Conservation (phyloP, 2,113 vertebrate species). For the Fukomys damarensis region DNA sequence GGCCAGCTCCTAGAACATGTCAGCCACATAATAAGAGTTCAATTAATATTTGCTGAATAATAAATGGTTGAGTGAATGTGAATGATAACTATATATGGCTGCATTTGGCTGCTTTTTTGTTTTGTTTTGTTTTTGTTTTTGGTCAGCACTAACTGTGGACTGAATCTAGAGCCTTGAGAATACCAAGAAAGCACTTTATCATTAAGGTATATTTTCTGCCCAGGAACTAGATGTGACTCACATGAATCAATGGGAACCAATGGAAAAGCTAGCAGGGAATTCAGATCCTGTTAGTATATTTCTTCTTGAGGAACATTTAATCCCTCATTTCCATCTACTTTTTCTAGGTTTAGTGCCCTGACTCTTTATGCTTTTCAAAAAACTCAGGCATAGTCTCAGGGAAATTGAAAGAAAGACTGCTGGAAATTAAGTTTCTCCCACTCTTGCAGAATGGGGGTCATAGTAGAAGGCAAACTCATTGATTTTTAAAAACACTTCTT, state of each 20-base stretch:
- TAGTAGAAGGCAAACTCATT: not conserved
- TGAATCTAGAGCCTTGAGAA: not conserved
- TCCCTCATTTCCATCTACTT: not conserved
- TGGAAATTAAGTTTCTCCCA: not conserved
- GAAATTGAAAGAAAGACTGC: not conserved
- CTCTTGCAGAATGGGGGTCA: not conserved
- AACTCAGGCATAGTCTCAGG: not conserved
- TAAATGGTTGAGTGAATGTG: not conserved
- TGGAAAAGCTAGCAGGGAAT: not conserved
- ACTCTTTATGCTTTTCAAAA: not conserved
- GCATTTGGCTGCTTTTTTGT: not conserved
- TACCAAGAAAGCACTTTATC: not conserved
- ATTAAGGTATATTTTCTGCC: not conserved
- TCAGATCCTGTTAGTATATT: not conserved
- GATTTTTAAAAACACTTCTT: not conserved
- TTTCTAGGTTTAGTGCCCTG: not conserved
- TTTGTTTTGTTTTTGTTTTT: not conserved
- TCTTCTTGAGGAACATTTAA: not conserved
- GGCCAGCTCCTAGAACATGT: not conserved
- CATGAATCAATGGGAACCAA: not conserved
- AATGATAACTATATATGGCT: not conserved
- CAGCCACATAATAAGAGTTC: not conserved
- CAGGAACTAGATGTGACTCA: not conserved
- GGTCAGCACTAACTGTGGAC: not conserved
- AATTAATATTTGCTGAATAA: not conserved